Evolutionary conservation across 2,113 vertebrate genomes (phyloP).

Genomic region (Pluvialis apricaria): DNA sequence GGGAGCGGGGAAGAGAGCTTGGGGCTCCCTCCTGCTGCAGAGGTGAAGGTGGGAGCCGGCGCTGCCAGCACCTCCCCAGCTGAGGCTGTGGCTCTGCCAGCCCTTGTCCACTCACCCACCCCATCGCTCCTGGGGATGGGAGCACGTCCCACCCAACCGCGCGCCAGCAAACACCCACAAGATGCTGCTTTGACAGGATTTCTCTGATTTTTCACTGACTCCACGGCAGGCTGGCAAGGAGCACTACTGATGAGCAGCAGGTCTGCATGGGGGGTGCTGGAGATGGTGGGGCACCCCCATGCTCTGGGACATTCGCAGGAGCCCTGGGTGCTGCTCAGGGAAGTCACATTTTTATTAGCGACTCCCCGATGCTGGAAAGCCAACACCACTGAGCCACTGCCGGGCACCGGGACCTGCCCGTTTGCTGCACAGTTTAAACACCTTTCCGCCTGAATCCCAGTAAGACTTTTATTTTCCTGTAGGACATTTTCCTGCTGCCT

Average conservation of each 20-base stretch:
- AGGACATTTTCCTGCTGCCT: not conserved
- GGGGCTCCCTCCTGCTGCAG: not conserved
- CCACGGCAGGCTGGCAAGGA: not conserved
- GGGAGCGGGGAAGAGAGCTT: not conserved
- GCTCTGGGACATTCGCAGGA: not conserved
- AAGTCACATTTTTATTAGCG: not conserved
- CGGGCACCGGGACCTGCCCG: fast-evolving
- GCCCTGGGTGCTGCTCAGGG: not conserved
- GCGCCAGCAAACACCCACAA: not conserved
- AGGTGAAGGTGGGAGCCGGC: not conserved
- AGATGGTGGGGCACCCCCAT: not conserved
- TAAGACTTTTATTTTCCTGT: not conserved
- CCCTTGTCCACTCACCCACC: fast-evolving
- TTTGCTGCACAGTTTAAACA: not conserved
- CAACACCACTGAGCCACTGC: not conserved
- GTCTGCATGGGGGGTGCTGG: fast-evolving
- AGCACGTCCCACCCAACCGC: not conserved
- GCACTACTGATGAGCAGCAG: fast-evolving
- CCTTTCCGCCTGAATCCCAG: not conserved
- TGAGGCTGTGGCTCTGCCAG: not conserved
- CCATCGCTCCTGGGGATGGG: not conserved
- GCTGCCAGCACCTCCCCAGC: not conserved
- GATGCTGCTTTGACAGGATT: not conserved
- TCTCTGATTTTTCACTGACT: not conserved
- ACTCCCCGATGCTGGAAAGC: fast-evolving